Percentiles rank a stretch among this genome's conserved stretches.
phyloP scores from a whole-genome alignment of 2,888 invertebrate genomes.

The Dicranocentrus wangi region DNA sequence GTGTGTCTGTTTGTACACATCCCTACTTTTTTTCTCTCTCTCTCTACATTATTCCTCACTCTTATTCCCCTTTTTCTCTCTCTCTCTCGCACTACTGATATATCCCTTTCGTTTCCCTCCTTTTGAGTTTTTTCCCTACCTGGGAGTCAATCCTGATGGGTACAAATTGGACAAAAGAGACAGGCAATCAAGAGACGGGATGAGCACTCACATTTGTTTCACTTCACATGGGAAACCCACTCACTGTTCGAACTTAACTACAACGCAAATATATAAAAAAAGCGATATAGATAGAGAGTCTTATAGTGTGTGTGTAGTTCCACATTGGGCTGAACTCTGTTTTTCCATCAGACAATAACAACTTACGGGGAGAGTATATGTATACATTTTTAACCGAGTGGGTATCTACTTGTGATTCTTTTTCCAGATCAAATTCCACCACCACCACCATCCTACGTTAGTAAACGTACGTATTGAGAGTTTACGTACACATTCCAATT shows the following conservation, averaged over 20 bases:
- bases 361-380: not conserved
- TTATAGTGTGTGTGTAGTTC: too few species aligned
- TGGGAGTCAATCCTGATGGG: constrained; percentile 54
- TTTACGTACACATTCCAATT: too few species aligned
- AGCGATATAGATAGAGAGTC: too few species aligned
- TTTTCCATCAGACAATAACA: too few species aligned
- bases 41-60: constrained; percentile 15
- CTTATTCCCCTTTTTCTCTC: constrained; percentile 33
- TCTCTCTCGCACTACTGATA: constrained; percentile 33
- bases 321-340: too few species aligned
- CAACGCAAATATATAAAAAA: not conserved
- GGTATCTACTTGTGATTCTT: constrained; percentile 31
- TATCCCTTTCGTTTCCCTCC: constrained; percentile 36
- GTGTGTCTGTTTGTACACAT: not conserved
- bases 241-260: constrained; percentile 47
- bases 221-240: constrained; percentile 68
- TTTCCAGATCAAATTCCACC: constrained; percentile 41
- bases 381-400: too few species aligned
- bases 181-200: constrained; percentile 62
- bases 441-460: not conserved
- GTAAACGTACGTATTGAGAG: too few species aligned
- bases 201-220: constrained; percentile 68
- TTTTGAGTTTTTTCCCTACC: constrained; percentile 51
- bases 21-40: constrained; percentile 15
- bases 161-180: constrained; percentile 61